Evolutionary conservation across 2,888 invertebrate species (phyloP).

Genomic region (Lamellibrachia satsuma): DNA sequence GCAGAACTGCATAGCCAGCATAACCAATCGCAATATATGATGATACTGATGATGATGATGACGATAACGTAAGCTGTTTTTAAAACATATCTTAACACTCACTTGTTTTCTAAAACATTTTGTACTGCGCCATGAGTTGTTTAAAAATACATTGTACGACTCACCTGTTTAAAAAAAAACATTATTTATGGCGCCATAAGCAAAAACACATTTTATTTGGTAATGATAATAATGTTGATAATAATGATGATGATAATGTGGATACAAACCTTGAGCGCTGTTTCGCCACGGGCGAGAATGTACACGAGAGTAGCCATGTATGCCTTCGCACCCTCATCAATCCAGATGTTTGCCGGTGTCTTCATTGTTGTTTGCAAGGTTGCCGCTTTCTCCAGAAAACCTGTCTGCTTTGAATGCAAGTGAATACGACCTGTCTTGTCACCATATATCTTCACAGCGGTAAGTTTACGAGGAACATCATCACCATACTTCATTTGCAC

Average conservation of each 20-base stretch:
- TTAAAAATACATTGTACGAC: no score
- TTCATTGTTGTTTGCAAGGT: slow-evolving; percentile 39
- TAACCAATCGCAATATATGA: no score
- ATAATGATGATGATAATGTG: not conserved
- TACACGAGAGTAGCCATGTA: slow-evolving; percentile 49
- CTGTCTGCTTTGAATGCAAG: slow-evolving; percentile 42
- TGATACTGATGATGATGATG: no score
- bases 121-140: no score
- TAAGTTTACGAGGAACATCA: not conserved
- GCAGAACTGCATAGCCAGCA: no score
- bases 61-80: no score
- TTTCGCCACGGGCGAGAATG: slow-evolving; percentile 44
- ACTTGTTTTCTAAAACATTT: no score
- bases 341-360: slow-evolving; percentile 49
- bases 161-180: no score
- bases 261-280: slow-evolving; percentile 20
- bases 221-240: not conserved
- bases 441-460: slow-evolving; percentile 35
- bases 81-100: no score
- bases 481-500: slow-evolving; percentile 42
- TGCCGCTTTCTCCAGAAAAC: slow-evolving; percentile 43
- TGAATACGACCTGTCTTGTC: slow-evolving; percentile 51
- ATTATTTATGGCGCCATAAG: no score
- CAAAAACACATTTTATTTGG: no score
- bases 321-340: slow-evolving; percentile 45